Conservation (phyloP, 2,113 vertebrate species). For the Halcyon senegalensis region DNA sequence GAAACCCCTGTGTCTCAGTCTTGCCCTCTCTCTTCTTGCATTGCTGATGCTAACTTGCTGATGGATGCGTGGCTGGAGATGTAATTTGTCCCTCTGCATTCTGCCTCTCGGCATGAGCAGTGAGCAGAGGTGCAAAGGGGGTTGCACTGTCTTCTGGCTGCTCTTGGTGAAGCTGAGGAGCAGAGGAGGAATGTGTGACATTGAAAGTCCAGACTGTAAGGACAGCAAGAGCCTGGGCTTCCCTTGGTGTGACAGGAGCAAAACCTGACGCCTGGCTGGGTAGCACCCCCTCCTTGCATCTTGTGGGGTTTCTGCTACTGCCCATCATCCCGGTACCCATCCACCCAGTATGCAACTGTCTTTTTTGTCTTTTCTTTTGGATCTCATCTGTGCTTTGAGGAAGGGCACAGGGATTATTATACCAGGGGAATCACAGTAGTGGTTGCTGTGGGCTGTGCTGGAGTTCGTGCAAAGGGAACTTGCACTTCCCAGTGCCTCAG, state of each 20-base stretch:
- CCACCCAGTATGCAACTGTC: not conserved
- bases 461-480: not conserved
- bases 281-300: accelerated
- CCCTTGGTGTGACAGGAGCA: not conserved
- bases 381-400: not conserved
- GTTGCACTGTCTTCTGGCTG: not conserved
- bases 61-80: not conserved
- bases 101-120: accelerated
- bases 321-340: accelerated
- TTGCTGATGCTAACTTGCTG: not conserved
- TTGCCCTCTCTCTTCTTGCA: not conserved
- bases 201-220: not conserved
- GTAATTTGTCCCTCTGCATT: not conserved
- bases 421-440: accelerated
- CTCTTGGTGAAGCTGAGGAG: not conserved
- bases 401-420: not conserved
- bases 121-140: not conserved
- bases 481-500: not conserved
- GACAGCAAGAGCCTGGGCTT: not conserved
- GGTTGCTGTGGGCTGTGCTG: accelerated
- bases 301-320: not conserved
- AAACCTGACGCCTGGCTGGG: accelerated
- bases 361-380: not conserved
- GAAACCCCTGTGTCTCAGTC: not conserved
- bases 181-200: not conserved